Base-by-base conservation (phyloP, 2,113 vertebrate genomes). In the Gambusia holbrooki region DNA sequence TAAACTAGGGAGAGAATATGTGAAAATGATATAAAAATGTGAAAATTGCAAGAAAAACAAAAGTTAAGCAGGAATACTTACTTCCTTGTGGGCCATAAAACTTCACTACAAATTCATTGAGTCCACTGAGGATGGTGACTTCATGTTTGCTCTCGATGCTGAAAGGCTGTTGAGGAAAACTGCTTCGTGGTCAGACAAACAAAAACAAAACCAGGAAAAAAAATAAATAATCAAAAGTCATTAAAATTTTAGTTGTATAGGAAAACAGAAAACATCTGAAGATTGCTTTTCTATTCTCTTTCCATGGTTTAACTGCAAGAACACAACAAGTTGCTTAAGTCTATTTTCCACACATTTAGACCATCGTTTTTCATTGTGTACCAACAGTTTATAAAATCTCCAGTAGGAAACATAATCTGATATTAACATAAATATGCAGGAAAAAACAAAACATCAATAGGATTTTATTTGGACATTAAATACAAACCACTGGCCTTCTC, bases 111-210 rank as follows among this genome's bases (percentile, higher is more conserved):
- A 99, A 99, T 94, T 99, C 98, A 80, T 99, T 99, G 92, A 99
- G 97, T 93, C 98, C 98, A 86, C 98, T 98, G 89, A 99, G 92
- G 94, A 99, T 99, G 3, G 98, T 99, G 90, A 99, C 98, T 91
- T 99, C 98, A 74, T 99, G 98, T 69, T 99, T 99, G 93, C 98
- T 99, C 93, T 99, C 98, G n/a, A 99, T 99, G 90, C 98, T 99
- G 93, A 48, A 5, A 66, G 27, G 40, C 25, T 42, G 95, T 96
- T 94, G 97, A 95, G 94, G 89, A 86, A 28, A 65, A 82, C 51
- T 10, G 22, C 51, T 58, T 58, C n/a, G 51, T 25, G 22, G n/a
- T 8, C 0, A 2, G 45, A 5, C 60, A 76, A 74, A 78, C 8
- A 27, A 70, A 66, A 9, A 37, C 10, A 81, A 9, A 37, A 62